Conservation (phyloP, 1,140 invertebrate species). For the Drosophila setifemur region DNA sequence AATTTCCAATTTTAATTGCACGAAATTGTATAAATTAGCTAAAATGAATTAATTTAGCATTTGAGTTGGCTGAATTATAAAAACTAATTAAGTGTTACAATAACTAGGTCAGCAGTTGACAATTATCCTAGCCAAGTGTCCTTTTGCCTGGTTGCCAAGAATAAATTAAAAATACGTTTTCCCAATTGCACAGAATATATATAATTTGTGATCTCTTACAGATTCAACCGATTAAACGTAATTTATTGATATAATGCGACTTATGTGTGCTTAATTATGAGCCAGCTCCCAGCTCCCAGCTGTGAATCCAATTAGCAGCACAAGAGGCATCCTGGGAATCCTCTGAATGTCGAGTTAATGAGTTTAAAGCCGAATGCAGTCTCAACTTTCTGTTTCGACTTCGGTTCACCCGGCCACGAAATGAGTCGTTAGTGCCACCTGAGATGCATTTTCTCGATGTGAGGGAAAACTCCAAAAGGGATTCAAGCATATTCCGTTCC, state of each 20-base stretch:
- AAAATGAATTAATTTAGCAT: slow-evolving; percentile 13
- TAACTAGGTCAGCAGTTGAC: slow-evolving; percentile 21
- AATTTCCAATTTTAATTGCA: too few relatives aligned
- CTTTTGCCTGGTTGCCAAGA: not conserved
- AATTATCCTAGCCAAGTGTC: not conserved
- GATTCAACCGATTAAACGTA: slow-evolving; percentile 9
- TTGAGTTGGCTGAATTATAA: slow-evolving; percentile 3
- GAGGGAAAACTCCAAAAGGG: too few relatives aligned
- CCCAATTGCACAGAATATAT: not conserved
- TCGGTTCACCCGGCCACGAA: slow-evolving; percentile 15
- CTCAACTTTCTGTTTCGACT: slow-evolving; percentile 15
- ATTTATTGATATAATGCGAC: slow-evolving; percentile 29
- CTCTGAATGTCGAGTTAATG: slow-evolving; percentile 30
- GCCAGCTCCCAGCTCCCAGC: slow-evolving; percentile 14
- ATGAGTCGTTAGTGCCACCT: slow-evolving; percentile 1
- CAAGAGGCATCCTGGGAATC: slow-evolving; percentile 4
- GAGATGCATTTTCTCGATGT: slow-evolving; percentile 8
- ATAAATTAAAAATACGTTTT: slow-evolving; percentile 1
- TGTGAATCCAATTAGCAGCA: slow-evolving; percentile 33
- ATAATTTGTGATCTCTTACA: not conserved
- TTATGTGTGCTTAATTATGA: slow-evolving; percentile 24
- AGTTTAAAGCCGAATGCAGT: slow-evolving; percentile 36
- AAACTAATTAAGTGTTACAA: slow-evolving; percentile 13
- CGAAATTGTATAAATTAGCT: too few relatives aligned
- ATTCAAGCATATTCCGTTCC: slow-evolving; percentile 13